Conservation (phyloP, 2,113 vertebrate species). For the Nipponia nippon region DNA sequence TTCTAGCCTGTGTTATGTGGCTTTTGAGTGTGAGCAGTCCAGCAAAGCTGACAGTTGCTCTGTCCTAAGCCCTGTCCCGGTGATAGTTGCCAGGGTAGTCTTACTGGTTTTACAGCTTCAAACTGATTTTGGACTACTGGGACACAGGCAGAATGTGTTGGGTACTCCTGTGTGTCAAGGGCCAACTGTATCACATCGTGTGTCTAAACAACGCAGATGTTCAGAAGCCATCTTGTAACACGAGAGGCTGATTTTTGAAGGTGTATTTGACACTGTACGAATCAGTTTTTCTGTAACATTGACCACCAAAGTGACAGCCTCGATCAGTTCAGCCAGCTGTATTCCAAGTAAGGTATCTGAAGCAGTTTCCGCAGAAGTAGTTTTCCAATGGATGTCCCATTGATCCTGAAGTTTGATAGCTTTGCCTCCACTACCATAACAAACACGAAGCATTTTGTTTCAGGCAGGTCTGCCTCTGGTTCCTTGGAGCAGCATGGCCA, state of each 20-base stretch:
- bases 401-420: not conserved
- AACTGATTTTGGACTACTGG: not conserved
- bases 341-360: not conserved
- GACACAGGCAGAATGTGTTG: not conserved
- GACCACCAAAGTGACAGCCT: not conserved
- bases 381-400: not conserved
- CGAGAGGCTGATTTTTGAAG: not conserved
- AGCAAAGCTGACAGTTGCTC: not conserved
- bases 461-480: not conserved
- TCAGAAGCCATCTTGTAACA: not conserved
- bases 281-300: not conserved
- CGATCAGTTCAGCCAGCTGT: not conserved
- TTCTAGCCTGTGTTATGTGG: rapidly evolving
- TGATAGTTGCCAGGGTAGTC: not conserved
- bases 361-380: not conserved
- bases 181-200: not conserved
- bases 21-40: not conserved
- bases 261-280: not conserved
- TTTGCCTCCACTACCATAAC: not conserved
- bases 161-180: not conserved
- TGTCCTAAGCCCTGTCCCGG: not conserved
- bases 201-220: not conserved
- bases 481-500: not conserved
- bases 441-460: not conserved
- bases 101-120: not conserved